Conservation (phyloP, 2,888 invertebrate species). For the Oegoconia quadripuncta region DNA sequence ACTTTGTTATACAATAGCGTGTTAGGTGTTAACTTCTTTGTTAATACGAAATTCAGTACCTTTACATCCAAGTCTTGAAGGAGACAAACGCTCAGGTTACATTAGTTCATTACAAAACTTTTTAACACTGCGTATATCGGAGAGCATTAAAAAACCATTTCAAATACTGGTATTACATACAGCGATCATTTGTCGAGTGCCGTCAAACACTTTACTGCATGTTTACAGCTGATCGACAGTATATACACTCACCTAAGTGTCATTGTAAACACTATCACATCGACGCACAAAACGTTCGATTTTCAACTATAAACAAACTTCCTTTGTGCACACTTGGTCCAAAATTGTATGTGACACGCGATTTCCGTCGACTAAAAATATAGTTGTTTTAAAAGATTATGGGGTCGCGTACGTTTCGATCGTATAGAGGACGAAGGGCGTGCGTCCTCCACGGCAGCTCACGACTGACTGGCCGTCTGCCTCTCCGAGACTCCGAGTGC, state of each 20-base stretch:
- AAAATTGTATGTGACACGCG: conserved; percentile 40
- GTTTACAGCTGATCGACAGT: conserved; percentile 56
- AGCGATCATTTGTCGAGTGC: conserved; percentile 2
- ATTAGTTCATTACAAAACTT: too few relatives aligned
- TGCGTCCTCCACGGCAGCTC: conserved; percentile 51
- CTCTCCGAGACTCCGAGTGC: conserved; percentile 25
- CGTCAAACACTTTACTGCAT: conserved; percentile 13
- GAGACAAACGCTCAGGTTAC: too few relatives aligned
- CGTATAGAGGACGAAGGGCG: conserved; percentile 46
- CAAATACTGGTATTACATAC: conserved; percentile 1
- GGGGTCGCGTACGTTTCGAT: conserved; percentile 43
- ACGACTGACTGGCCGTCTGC: conserved; percentile 45
- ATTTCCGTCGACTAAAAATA: conserved; percentile 65
- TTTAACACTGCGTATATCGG: too few relatives aligned
- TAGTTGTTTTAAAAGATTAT: conserved; percentile 45
- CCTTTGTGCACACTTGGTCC: conserved; percentile 32
- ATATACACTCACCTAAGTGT: conserved; percentile 62
- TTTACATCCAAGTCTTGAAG: too few relatives aligned
- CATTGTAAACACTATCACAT: conserved; percentile 51
- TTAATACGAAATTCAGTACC: too few relatives aligned
- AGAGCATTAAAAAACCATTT: neutral
- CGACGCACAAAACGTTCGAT: conserved; percentile 44
- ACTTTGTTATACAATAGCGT: conserved; percentile 3
- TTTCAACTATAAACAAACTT: conserved; percentile 35
- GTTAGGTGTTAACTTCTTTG: too few relatives aligned